phyloP scores from a whole-genome alignment of 2,888 invertebrate species.

The Platycheirus rosarum region DNA sequence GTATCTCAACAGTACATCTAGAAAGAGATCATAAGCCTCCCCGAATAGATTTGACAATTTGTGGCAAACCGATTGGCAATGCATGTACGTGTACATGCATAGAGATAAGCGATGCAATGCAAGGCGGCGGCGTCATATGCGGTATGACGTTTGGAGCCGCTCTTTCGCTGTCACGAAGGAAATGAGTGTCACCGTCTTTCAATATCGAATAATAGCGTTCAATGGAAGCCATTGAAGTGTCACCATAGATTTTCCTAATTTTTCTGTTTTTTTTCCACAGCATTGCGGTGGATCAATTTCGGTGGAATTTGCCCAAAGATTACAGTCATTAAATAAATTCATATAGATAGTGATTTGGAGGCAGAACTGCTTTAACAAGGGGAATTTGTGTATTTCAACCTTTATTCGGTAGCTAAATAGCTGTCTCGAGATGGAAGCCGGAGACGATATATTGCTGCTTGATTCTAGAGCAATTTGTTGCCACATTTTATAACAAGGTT shows the following conservation, averaged over 20 bases:
- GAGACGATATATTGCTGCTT: slow-evolving; percentile 10
- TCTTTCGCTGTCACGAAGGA: slow-evolving; percentile 47
- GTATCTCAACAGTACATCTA: neutral
- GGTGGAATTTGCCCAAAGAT: slow-evolving; percentile 63
- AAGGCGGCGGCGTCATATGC: slow-evolving; percentile 23
- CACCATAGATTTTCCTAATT: slow-evolving; percentile 71
- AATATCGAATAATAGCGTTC: slow-evolving; percentile 56
- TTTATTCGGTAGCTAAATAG: slow-evolving; percentile 48
- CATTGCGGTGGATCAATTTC: slow-evolving; percentile 61
- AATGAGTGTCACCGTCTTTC: slow-evolving; percentile 51
- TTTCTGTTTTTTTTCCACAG: slow-evolving; percentile 29
- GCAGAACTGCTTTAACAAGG: neutral
- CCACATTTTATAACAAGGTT: slow-evolving; percentile 60
- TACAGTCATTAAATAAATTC: slow-evolving; percentile 17
- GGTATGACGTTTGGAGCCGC: slow-evolving; percentile 35
- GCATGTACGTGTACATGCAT: neutral
- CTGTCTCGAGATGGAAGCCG: slow-evolving; percentile 11
- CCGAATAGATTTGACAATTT: slow-evolving; percentile 67
- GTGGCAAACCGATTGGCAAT: slow-evolving; percentile 60
- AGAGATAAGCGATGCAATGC: slow-evolving; percentile 13
- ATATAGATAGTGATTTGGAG: slow-evolving; percentile 34
- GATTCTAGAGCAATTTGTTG: slow-evolving; percentile 53
- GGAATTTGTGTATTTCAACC: neutral
- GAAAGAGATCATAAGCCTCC: slow-evolving; percentile 40
- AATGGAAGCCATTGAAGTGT: slow-evolving; percentile 67